These are phyloP conservation scores for Syrrhaptes paradoxus DNA, from an alignment of 2,113 vertebrate species.

Conservation along the genomic window DNA sequence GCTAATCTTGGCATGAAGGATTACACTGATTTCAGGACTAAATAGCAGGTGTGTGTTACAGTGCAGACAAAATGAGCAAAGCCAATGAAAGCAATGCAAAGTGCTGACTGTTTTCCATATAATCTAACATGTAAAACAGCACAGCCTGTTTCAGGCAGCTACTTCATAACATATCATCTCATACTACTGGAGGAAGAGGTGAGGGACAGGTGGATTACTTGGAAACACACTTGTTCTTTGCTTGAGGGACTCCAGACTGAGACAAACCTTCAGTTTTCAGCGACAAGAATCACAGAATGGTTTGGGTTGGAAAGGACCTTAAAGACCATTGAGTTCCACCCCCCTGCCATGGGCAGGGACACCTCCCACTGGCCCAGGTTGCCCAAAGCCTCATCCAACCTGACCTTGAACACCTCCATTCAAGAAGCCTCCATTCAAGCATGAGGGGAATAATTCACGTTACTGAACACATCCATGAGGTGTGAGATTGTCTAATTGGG, in stretches of 20 bases:
- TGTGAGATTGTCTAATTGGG: background rate
- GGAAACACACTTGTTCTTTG: background rate
- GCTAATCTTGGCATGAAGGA: background rate
- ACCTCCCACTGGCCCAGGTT: too few relatives aligned
- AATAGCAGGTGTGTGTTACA: constrained; percentile 36
- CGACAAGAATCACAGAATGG: background rate
- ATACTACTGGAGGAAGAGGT: background rate
- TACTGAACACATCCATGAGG: background rate
- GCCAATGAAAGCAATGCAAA: background rate
- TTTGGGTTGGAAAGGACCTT: too few relatives aligned
- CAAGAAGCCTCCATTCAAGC: background rate
- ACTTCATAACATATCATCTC: background rate
- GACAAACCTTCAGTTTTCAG: background rate
- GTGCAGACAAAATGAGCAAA: background rate
- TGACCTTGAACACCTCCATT: too few relatives aligned
- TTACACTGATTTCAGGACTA: background rate
- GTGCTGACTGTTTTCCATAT: background rate
- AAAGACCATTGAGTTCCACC: too few relatives aligned
- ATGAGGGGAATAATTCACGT: background rate
- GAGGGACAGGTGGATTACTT: background rate
- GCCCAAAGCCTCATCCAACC: too few relatives aligned
- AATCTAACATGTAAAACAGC: background rate
- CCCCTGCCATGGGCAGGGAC: too few relatives aligned
- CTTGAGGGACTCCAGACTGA: background rate
- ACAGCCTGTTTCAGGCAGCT: background rate